phyloP scores from a whole-genome alignment of 2,113 vertebrate genomes.

The Rhinogobius similis region DNA sequence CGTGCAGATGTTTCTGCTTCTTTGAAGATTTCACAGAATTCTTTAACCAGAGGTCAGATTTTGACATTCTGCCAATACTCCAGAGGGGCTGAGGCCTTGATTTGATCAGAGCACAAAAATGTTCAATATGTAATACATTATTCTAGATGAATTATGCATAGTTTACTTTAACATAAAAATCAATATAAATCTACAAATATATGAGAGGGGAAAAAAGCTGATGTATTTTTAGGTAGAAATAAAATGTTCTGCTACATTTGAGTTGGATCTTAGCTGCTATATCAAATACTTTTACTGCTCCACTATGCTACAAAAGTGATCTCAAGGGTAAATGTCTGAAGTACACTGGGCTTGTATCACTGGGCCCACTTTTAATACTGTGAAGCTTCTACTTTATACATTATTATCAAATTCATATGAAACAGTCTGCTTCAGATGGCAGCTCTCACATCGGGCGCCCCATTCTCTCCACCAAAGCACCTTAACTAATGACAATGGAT shows the following conservation, averaged over 20 bases:
- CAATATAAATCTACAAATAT: neutral
- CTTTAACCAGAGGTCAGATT: constrained; percentile 48
- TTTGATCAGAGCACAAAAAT: constrained; percentile 18
- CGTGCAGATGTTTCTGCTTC: constrained; percentile 61
- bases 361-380: constrained; percentile 48
- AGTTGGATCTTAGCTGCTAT: constrained; percentile 55
- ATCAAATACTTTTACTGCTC: constrained; percentile 8
- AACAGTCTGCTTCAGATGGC: constrained; percentile 35
- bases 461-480: constrained; percentile 44
- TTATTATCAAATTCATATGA: constrained; percentile 57
- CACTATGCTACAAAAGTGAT: constrained; percentile 48
- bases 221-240: constrained; percentile 24
- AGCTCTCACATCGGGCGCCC: constrained; percentile 41
- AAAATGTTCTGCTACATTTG: constrained; percentile 48
- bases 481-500: constrained; percentile 32
- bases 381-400: constrained; percentile 63
- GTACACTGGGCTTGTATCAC: neutral
- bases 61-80: constrained; percentile 16
- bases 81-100: constrained; percentile 2
- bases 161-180: neutral
- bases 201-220: neutral
- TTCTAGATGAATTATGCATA: neutral
- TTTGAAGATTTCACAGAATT: constrained; percentile 60
- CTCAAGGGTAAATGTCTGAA: constrained; percentile 1
- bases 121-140: neutral